Evolutionary conservation across 2,888 invertebrate species (phyloP).

Genomic region (Eretmocerus hayati): DNA sequence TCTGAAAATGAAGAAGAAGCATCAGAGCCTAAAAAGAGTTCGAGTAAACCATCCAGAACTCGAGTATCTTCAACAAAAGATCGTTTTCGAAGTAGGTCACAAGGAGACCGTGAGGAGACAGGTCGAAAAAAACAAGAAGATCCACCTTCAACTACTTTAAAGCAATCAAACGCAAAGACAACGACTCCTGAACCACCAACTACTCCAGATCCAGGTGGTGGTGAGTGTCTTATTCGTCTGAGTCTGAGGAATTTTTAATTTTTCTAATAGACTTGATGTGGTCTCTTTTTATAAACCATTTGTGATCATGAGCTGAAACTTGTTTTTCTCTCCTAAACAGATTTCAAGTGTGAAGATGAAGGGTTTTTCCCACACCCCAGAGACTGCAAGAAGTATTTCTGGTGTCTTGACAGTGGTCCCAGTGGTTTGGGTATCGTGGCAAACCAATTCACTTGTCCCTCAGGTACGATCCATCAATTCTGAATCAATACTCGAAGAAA

Average conservation of each 20-base stretch:
- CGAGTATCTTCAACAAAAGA: constrained; percentile 25
- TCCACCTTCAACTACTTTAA: constrained; percentile 19
- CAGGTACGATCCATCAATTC: too few relatives aligned
- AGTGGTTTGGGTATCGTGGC: constrained; percentile 85
- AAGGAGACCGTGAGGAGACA: constrained; percentile 29
- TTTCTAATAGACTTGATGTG: too few relatives aligned
- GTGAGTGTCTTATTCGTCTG: constrained; percentile 50
- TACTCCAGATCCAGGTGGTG: constrained; percentile 81
- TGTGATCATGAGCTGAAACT: neutral
- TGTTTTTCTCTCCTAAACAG: constrained; percentile 44
- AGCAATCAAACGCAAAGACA: constrained; percentile 43
- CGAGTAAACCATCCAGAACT: constrained; percentile 10
- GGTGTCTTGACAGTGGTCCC: constrained; percentile 86
- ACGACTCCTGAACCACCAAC: constrained; percentile 77
- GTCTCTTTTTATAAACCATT: neutral
- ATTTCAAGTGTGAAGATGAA: constrained; percentile 87
- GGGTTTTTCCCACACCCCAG: constrained; percentile 88
- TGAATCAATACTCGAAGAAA: too few relatives aligned
- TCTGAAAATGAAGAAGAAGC: constrained; percentile 11
- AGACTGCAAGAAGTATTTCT: constrained; percentile 91
- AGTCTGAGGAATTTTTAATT: neutral
- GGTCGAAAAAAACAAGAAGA: constrained; percentile 29
- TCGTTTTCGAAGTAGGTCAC: constrained; percentile 26
- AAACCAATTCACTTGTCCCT: constrained; percentile 89
- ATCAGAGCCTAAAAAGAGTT: constrained; percentile 4